A percentile compares a stretch with the other conserved stretches of the same genome.
These are phyloP conservation scores for Bambusicola thoracicus DNA, from an alignment of 2,113 vertebrate genomes.

Conservation along the genomic window DNA sequence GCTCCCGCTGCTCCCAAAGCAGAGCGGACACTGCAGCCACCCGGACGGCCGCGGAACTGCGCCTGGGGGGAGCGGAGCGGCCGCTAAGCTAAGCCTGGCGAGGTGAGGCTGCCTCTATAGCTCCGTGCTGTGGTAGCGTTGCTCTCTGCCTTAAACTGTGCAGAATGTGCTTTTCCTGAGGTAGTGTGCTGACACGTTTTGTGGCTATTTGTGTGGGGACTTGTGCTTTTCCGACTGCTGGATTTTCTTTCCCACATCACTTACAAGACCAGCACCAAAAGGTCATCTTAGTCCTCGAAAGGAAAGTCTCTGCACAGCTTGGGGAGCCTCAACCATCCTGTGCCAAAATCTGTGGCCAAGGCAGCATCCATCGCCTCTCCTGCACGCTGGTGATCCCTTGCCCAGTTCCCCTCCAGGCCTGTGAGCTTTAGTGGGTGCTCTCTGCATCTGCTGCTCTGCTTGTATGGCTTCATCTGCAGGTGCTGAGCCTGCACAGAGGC, in stretches of 20 bases:
- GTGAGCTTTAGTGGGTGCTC: background rate
- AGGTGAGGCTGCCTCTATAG: background rate
- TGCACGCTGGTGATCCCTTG: background rate
- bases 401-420: accelerated
- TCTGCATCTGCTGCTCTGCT: background rate
- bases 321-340: background rate
- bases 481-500: background rate
- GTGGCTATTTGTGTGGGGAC: background rate
- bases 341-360: background rate
- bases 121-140: background rate
- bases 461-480: slow-evolving; percentile 66
- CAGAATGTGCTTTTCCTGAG: background rate
- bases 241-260: background rate
- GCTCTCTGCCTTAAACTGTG: background rate
- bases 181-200: background rate
- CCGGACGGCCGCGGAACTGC: accelerated
- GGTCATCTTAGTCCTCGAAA: background rate
- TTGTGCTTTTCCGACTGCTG: too few species aligned
- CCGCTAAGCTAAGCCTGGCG: background rate
- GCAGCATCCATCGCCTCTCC: background rate
- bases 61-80: accelerated
- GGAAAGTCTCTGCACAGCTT: background rate
- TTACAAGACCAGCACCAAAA: background rate
- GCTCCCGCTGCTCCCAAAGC: accelerated
- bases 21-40: background rate